Evolutionary conservation across 92 coral and sea anemone species (phyloP).

Genomic region (Zoanthus solanderi): DNA sequence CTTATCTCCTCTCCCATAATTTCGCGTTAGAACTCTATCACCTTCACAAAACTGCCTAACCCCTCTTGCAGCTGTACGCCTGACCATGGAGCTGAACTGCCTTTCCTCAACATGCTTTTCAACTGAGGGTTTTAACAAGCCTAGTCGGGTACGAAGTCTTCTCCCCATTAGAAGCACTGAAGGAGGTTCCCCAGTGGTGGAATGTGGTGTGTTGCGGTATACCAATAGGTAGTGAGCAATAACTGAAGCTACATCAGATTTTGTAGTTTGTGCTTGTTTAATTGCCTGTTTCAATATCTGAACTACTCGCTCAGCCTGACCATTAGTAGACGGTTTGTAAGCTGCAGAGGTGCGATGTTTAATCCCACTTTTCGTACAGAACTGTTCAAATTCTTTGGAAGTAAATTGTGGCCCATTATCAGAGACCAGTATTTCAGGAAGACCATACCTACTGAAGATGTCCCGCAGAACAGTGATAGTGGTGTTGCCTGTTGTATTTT

Average conservation of each 20-base stretch:
- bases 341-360: conserved; percentile 10
- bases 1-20: too few species aligned
- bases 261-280: conserved; percentile 11
- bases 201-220: conserved; percentile 38
- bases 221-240: not conserved
- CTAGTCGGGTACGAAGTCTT: too few species aligned
- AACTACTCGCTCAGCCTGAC: conserved; percentile 26
- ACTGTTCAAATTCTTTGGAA: not conserved
- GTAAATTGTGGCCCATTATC: too few species aligned
- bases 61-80: not conserved
- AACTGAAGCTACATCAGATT: conserved; percentile 60
- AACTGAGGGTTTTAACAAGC: not conserved
- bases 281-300: too few species aligned
- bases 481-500: too few species aligned
- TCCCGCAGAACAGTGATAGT: too few species aligned
- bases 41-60: too few species aligned
- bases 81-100: not conserved
- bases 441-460: conserved; percentile 45
- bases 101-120: not conserved
- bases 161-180: conserved; percentile 12
- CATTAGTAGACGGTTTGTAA: too few species aligned
- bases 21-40: too few species aligned
- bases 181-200: conserved; percentile 70
- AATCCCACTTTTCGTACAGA: conserved; percentile 61
- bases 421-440: too few species aligned